Base-by-base conservation (phyloP, 2,888 invertebrate genomes). In the Drosophila peninsularis region DNA sequence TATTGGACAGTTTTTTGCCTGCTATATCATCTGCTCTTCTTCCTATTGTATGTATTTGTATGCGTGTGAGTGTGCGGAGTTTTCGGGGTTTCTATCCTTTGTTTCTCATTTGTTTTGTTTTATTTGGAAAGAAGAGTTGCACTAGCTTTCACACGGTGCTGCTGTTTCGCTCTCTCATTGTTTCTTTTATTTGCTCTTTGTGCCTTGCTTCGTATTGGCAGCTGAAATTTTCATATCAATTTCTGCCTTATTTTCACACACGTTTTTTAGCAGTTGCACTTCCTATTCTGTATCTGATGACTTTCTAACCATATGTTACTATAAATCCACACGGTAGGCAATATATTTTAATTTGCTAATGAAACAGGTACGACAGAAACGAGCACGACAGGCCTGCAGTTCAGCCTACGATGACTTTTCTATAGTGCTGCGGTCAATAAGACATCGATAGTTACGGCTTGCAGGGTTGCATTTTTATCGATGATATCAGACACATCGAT, bases 61-160 rank as follows among this genome's bases (percentile, higher is more conserved):
- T 61, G 82, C 71, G 71, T 79, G 71, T 61, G 77, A 64, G 77
- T 58, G 67, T 80, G 78, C 77, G 80, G 82, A 81, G 84, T 87
- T 82, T 83, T 83, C 82, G 82, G 82, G 88, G 87, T 85, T 88
- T 89, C 85, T 89, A 89, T 86, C 85, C 85, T 85, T 85, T 85
- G 89, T 89, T 74, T 85, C 88, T 85, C 85, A 82, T 89, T 85
- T 88, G 89, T 84, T 84, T 89, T 83, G 89, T 87, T 83, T 88
- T 87, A 81, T 88, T 83, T 83, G 78, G 89, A 84, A 86, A 87
- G 84, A 87, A 75, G 83, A 86, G 88, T 42, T 49, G 17, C 65
- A 77, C 78, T 85, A 87, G 80, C 67, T 77, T 58, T 66, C 57
- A 67, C 73, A 66, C 62, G 45, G 47, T 47, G 13, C 36, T 64